Conservation (phyloP, 2,797 vertebrate genomes). For the Rhincodon typus region DNA sequence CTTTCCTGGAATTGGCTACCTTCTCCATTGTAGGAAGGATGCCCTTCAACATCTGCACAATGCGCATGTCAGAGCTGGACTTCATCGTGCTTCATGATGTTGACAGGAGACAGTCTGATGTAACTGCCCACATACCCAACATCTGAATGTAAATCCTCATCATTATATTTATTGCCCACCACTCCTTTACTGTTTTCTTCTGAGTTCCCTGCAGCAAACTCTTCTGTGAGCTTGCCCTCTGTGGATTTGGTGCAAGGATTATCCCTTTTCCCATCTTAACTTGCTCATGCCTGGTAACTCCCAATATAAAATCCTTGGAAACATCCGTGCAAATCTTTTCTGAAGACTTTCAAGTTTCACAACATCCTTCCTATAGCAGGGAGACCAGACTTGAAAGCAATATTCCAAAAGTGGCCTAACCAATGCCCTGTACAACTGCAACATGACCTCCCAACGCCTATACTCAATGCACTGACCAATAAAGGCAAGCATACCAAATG, state of each 20-base stretch:
- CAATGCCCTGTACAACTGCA: no score
- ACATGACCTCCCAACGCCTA: no score
- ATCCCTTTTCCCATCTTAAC: not conserved
- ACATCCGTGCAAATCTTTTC: no score
- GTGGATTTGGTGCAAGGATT: not conserved
- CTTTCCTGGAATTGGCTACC: not conserved
- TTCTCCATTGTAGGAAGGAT: not conserved
- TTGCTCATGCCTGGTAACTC: not conserved
- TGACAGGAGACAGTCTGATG: not conserved
- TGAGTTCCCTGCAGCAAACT: not conserved
- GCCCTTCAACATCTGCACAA: not conserved
- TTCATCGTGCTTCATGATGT: not conserved
- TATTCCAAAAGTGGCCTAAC: no score
- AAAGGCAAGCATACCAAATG: no score
- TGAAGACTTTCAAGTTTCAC: no score
- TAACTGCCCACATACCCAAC: not conserved
- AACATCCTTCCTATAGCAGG: no score
- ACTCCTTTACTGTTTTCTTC: not conserved
- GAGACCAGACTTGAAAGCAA: no score
- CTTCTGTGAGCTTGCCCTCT: not conserved
- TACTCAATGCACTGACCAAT: no score
- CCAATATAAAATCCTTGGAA: not conserved
- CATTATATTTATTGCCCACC: rapidly evolving
- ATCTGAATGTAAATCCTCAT: not conserved
- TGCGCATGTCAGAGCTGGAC: not conserved